Evolutionary conservation across 2,888 invertebrate genomes (phyloP).

Genomic region (Platerodrilus igneus): DNA sequence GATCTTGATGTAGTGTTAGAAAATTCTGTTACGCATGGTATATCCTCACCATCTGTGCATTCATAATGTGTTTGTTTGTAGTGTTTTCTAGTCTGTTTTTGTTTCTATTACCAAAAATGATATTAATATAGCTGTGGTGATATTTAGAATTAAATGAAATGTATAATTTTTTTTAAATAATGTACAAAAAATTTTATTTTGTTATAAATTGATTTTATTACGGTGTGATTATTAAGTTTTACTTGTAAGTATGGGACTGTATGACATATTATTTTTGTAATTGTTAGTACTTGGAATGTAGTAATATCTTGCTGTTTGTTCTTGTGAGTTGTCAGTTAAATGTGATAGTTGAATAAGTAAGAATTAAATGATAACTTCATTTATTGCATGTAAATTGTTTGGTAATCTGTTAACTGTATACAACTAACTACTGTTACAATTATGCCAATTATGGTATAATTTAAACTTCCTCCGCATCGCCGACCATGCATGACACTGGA

Average conservation of each 20-base stretch:
- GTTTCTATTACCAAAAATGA: constrained; percentile 16
- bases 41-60: constrained; percentile 43
- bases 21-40: constrained; percentile 74
- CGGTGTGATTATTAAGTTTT: constrained; percentile 1
- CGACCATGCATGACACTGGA: too few relatives aligned
- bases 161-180: constrained; percentile 9
- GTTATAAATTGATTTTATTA: too few relatives aligned
- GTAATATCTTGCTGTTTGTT: constrained; percentile 14
- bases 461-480: too few relatives aligned
- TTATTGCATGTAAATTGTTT: too few relatives aligned
- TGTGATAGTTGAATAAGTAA: too few relatives aligned
- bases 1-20: constrained; percentile 85
- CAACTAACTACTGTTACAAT: too few relatives aligned
- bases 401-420: too few relatives aligned
- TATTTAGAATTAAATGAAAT: constrained; percentile 16
- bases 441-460: too few relatives aligned
- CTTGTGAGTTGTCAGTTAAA: constrained; percentile 16
- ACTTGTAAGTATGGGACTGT: constrained; percentile 6
- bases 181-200: constrained; percentile 3
- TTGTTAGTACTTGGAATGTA: constrained; percentile 10
- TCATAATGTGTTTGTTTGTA: constrained; percentile 15
- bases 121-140: constrained; percentile 19
- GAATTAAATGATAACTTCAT: too few relatives aligned
- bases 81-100: constrained; percentile 10
- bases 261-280: constrained; percentile 21